Evolutionary conservation across 2,888 invertebrate species (phyloP).

Genomic region (Acronicta alni): DNA sequence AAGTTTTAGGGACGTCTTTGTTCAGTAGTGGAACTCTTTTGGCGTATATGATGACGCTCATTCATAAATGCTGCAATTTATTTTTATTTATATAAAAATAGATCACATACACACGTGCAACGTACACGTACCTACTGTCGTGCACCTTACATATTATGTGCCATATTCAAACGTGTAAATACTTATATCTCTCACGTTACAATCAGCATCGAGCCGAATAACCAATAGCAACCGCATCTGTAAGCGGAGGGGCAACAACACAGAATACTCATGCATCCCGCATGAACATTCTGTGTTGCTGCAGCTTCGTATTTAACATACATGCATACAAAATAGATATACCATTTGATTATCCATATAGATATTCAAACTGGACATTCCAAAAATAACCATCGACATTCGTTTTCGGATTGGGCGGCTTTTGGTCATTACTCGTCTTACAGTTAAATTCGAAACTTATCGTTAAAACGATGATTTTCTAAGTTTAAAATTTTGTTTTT

Average conservation of each 20-base stretch:
- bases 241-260: neutral
- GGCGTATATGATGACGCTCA: no score
- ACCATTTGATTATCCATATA: neutral
- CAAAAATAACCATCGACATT: neutral
- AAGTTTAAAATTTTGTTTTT: neutral
- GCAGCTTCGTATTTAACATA: conserved; percentile 2
- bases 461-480: no score
- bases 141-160: conserved; percentile 21
- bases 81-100: conserved; percentile 19
- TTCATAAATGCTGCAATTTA: no score
- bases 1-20: no score
- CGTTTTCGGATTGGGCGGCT: conserved; percentile 6
- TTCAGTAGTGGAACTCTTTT: no score
- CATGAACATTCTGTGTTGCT: no score
- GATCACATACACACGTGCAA: conserved; percentile 16
- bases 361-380: neutral
- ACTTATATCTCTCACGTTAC: neutral
- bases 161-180: conserved; percentile 30
- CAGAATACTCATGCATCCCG: no score
- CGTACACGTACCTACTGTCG: no score
- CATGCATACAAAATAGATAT: conserved; percentile 10
- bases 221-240: neutral
- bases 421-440: neutral
- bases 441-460: neutral
- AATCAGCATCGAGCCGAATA: neutral